Percentiles rank a stretch among this genome's conserved stretches.
Evolutionary conservation across 2,113 vertebrate genomes (phyloP).

Genomic region (Oreochromis spilurus): DNA sequence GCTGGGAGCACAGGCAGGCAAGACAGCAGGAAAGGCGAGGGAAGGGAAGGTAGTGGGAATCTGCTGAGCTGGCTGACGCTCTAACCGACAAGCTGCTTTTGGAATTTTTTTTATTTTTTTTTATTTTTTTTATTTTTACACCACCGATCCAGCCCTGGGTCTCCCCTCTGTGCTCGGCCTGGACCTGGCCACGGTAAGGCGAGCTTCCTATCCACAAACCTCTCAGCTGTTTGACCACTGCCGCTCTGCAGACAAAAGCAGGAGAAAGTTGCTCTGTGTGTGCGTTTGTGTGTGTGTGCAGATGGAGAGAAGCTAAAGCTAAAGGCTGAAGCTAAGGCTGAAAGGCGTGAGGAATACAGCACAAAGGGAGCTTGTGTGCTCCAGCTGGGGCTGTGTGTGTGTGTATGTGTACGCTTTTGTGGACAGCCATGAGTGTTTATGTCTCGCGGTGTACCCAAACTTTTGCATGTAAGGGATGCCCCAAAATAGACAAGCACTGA

Average conservation of each 20-base stretch:
- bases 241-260: conserved; percentile 58
- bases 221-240: conserved; percentile 38
- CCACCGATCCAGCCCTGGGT: conserved; percentile 4
- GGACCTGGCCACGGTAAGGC: conserved; percentile 69
- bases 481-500: conserved; percentile 12
- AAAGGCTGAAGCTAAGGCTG: conserved; percentile 60
- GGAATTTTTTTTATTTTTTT: conserved; percentile 3
- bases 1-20: conserved; percentile 58
- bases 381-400: conserved; percentile 59
- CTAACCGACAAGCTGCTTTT: conserved; percentile 29
- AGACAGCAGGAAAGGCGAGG: conserved; percentile 19
- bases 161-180: not conserved
- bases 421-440: conserved; percentile 48
- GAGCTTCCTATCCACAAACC: conserved; percentile 1
- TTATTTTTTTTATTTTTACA: conserved; percentile 26
- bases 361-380: conserved; percentile 74
- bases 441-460: conserved; percentile 49
- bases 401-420: conserved; percentile 33
- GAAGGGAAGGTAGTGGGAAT: conserved; percentile 52
- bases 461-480: conserved; percentile 49
- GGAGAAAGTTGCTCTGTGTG: conserved; percentile 56
- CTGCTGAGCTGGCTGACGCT: conserved; percentile 71
- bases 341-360: conserved; percentile 65
- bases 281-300: conserved; percentile 34
- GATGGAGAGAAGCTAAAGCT: conserved; percentile 58